Conservation (phyloP, 1,140 invertebrate species). For the Diachasmimorpha longicaudata region DNA sequence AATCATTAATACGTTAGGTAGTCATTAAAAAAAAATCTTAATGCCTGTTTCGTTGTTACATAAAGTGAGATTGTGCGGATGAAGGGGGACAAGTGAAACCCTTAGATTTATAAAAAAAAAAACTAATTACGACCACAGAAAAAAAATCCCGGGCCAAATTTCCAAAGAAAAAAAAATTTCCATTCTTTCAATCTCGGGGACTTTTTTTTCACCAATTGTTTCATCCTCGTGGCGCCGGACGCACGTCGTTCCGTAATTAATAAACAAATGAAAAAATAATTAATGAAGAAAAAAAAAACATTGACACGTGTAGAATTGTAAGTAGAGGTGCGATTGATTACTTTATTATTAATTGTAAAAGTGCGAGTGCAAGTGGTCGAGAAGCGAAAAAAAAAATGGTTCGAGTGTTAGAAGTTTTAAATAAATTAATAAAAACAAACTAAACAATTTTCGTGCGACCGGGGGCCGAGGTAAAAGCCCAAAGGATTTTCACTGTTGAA, state of each 20-base stretch:
- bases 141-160: conserved; percentile 17
- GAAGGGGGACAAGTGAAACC: not conserved
- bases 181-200: not conserved
- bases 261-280: conserved; percentile 1
- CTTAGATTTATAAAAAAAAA: conserved; percentile 5
- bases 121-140: not conserved
- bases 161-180: not conserved
- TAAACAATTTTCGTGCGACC: conserved; percentile 16
- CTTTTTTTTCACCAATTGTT: not conserved
- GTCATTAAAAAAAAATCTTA: conserved; percentile 30
- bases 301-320: conserved; percentile 28
- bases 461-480: conserved; percentile 18
- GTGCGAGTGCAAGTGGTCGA: conserved; percentile 1
- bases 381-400: not conserved
- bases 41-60: conserved; percentile 41
- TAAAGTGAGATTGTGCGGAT: conserved; percentile 7
- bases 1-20: conserved; percentile 47
- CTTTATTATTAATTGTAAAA: conserved; percentile 39
- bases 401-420: conserved; percentile 8
- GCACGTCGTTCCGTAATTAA: conserved; percentile 14
- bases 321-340: conserved; percentile 41
- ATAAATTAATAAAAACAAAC: not conserved
- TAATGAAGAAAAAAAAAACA: conserved; percentile 7
- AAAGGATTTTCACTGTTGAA: conserved; percentile 36
- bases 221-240: conserved; percentile 20